Evolutionary conservation across 2,888 invertebrate genomes (phyloP), one percentile per base, ranked within the genome.

Genomic region (Cactoblastis cactorum): DNA sequence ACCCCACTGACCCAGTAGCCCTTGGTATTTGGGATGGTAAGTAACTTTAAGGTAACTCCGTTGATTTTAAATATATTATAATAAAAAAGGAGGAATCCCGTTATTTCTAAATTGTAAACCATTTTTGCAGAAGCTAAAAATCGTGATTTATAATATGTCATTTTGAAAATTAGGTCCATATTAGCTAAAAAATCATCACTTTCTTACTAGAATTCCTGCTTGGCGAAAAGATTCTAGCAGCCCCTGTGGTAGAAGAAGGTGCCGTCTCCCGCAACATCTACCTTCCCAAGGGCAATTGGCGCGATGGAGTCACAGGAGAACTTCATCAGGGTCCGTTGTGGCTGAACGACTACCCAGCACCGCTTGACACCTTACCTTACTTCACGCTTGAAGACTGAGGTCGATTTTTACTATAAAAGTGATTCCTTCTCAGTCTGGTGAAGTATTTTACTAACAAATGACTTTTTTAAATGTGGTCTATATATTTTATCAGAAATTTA

Each of bases 241-340:
- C 95, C 0, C 95, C 95, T 0, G 92, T 96, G 5, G 54, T 95
- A 22, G 83, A 85, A 45, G 81, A 93, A 67, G 92, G 92, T 0
- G 92, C 92, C 0, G 74, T 71, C 0, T 68, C 81, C 3, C 89
- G 95, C n/a, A 87, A 93, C 71, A 80, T 95, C 35, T 95, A 94
- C 81, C 82, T 95, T n/a, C 95, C 95, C 0, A 71, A 59, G 0
- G 96, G 95, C 0, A 74, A 54, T n/a, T 95, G 95, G 95, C 74
- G 71, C 9, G 93, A 93, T 69, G 87, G 85, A n/a, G 65, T 71
- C 55, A 67, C 62, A 0, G 83, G 83, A 0, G 67, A 63, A 0
- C 46, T 71, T 1, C 67, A 89, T 57, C 53, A 66, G 32, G 94
- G 94, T 0, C 92, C 92, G 0, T 54, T 59, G 2, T 91, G 91